Percentiles rank a stretch among this genome's conserved stretches.
phyloP scores from a whole-genome alignment of 2,888 invertebrate genomes.

The Epiblema foenella region DNA sequence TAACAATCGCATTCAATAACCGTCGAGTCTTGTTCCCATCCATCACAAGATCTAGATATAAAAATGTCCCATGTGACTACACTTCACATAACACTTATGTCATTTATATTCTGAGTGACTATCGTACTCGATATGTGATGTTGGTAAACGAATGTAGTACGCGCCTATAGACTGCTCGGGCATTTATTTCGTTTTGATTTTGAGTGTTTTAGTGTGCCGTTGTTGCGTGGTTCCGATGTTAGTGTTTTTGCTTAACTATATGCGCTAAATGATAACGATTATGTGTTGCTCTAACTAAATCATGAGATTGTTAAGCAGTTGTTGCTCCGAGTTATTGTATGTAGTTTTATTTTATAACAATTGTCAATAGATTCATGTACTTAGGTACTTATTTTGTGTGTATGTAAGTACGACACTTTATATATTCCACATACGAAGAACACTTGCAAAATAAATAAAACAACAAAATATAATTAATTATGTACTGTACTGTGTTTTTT shows the following conservation, averaged over 20 bases:
- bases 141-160: background rate
- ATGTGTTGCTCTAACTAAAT: conserved; percentile 6
- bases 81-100: background rate
- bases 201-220: conserved; percentile 5
- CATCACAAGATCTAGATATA: background rate
- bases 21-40: conserved; percentile 39
- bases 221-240: conserved; percentile 18
- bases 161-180: background rate
- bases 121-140: background rate
- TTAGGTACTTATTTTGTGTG: background rate
- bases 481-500: too few relatives aligned
- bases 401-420: background rate
- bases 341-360: background rate
- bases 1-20: conserved; percentile 38
- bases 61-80: background rate
- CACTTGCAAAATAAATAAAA: too few relatives aligned
- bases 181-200: background rate
- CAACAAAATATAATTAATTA: too few relatives aligned
- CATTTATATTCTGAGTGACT: background rate
- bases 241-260: conserved; percentile 25
- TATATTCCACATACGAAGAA: too few relatives aligned
- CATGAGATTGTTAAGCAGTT: background rate
- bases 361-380: background rate
- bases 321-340: background rate
- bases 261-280: conserved; percentile 23